Evolutionary conservation across 2,888 invertebrate species (phyloP).

Genomic region (Cephus rjabovi): DNA sequence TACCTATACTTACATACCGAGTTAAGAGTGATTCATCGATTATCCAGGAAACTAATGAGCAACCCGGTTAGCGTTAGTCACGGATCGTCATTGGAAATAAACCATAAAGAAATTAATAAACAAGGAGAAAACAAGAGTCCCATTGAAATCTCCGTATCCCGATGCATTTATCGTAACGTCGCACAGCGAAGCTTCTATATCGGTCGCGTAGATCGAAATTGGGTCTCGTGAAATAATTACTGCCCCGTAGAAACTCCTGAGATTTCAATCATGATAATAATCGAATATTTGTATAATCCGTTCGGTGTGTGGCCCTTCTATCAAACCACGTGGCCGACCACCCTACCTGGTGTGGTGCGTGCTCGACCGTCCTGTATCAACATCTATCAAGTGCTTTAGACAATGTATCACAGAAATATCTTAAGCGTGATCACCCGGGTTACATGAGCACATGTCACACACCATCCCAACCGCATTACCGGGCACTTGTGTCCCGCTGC

Average conservation of each 20-base stretch:
- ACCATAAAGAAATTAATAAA: background rate
- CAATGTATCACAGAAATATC: conserved; percentile 20
- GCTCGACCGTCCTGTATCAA: background rate
- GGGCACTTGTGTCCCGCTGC: conserved; percentile 25
- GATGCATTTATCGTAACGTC: background rate
- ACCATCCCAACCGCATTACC: conserved; percentile 29
- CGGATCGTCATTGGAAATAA: background rate
- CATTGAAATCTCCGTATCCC: background rate
- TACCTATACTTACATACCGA: background rate
- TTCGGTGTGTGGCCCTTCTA: conserved; percentile 8
- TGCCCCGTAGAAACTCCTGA: background rate
- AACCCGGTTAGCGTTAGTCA: conserved; percentile 28
- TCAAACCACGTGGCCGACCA: background rate
- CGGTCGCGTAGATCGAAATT: background rate
- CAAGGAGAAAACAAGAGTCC: background rate
- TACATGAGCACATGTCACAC: conserved; percentile 25
- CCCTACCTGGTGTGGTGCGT: background rate
- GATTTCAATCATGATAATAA: background rate
- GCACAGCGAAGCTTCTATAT: background rate
- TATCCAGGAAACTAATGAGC: conserved; percentile 35
- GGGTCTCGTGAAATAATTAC: background rate
- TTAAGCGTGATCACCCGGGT: conserved; percentile 19
- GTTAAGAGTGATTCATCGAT: conserved; percentile 30
- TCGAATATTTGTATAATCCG: background rate
- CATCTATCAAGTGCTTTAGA: conserved; percentile 12